These are phyloP conservation scores for Pterois miles DNA, from an alignment of 2,797 vertebrate genomes.

Conservation along the genomic window DNA sequence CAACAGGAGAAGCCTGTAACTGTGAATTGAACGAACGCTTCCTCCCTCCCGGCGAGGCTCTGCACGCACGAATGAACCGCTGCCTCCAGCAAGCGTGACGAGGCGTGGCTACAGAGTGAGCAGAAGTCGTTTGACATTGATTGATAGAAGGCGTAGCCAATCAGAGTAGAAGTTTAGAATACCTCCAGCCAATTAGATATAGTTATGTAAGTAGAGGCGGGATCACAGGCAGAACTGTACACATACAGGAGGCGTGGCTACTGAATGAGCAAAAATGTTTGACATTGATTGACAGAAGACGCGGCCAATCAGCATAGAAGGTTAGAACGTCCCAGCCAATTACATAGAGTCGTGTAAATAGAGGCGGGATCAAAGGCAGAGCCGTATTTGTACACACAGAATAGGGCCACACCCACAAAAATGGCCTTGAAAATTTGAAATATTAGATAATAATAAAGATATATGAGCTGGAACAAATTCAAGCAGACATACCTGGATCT, in stretches of 20 bases:
- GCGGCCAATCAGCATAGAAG: slow-evolving; percentile 8
- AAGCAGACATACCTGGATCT: background rate
- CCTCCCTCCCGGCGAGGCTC: slow-evolving; percentile 30
- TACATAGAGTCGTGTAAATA: background rate
- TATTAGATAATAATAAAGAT: background rate
- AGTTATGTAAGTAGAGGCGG: background rate
- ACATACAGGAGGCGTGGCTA: slow-evolving; percentile 72
- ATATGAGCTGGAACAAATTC: background rate
- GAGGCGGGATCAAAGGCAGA: slow-evolving; percentile 24
- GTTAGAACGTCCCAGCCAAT: slow-evolving; percentile 32
- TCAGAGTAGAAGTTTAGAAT: background rate
- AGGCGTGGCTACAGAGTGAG: slow-evolving; percentile 65
- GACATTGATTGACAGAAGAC: slow-evolving; percentile 47
- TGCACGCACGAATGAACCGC: slow-evolving; percentile 30
- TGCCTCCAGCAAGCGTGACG: slow-evolving; percentile 44
- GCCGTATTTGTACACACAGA: slow-evolving; percentile 8
- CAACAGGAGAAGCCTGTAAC: background rate
- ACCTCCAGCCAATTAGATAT: slow-evolving; percentile 38
- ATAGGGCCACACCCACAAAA: slow-evolving; percentile 55
- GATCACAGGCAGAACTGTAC: slow-evolving; percentile 14
- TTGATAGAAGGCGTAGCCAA: slow-evolving; percentile 32
- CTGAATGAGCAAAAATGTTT: slow-evolving; percentile 4
- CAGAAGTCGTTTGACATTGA: slow-evolving; percentile 41
- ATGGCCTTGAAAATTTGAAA: slow-evolving; percentile 17
- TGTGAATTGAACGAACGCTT: slow-evolving; percentile 18